Conservation (phyloP, 2,797 vertebrate species). For the Aldrovandia affinis region DNA sequence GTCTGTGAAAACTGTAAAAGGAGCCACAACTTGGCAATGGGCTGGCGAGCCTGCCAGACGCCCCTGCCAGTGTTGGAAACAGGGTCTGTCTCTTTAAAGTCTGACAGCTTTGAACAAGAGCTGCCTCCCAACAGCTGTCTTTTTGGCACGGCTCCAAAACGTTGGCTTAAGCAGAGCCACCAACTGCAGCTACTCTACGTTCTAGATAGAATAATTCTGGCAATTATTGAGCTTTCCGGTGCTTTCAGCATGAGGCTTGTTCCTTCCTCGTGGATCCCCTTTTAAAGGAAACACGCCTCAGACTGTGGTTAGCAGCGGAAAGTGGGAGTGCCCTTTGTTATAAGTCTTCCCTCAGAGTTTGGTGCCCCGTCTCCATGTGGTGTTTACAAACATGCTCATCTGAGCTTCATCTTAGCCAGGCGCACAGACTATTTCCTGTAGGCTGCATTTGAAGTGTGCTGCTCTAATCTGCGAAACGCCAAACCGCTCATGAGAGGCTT, state of each 20-base stretch:
- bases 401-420: constrained; percentile 18
- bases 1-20: constrained; percentile 62
- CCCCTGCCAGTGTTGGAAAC: constrained; percentile 57
- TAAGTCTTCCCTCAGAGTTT: constrained; percentile 8
- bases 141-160: constrained; percentile 90
- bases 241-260: constrained; percentile 59
- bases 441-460: constrained; percentile 69
- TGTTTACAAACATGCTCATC: constrained; percentile 29
- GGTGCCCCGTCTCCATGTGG: constrained; percentile 22
- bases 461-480: constrained; percentile 73
- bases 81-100: constrained; percentile 82
- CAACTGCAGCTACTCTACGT: constrained; percentile 78
- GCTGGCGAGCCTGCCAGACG: constrained; percentile 64
- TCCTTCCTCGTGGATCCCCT: constrained; percentile 34
- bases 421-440: constrained; percentile 55
- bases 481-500: constrained; percentile 71
- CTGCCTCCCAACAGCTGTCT: constrained; percentile 97
- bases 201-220: constrained; percentile 73
- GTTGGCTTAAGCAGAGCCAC: constrained; percentile 86
- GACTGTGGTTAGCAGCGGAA: constrained; percentile 29
- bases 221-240: constrained; percentile 76
- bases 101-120: constrained; percentile 90
- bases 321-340: constrained; percentile 29
- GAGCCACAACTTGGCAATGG: constrained; percentile 65
- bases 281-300: constrained; percentile 23